Evolutionary conservation across 2,888 invertebrate species (phyloP).

Genomic region (Ormyrus labotus): DNA sequence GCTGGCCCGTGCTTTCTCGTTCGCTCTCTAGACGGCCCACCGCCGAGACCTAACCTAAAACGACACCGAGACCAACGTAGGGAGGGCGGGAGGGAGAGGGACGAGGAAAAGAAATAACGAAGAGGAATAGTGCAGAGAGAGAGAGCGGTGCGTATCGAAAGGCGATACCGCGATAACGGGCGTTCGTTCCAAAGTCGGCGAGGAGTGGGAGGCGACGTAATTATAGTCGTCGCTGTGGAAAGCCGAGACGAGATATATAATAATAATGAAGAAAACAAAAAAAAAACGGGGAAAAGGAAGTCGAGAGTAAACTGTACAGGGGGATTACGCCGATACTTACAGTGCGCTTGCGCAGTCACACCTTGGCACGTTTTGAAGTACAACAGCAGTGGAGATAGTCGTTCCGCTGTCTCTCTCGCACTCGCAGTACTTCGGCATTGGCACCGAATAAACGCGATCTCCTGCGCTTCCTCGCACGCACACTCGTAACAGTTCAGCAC

Average conservation of each 20-base stretch:
- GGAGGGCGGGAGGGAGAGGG: not conserved
- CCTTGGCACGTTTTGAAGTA: conserved; percentile 69
- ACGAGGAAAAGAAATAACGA: not conserved
- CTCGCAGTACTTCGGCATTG: conserved; percentile 39
- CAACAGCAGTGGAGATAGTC: not conserved
- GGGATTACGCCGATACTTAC: conserved; percentile 64
- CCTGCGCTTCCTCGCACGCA: not conserved
- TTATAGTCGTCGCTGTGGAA: conserved; percentile 6
- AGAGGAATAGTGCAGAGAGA: not conserved
- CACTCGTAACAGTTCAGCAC: no score
- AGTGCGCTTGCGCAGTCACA: conserved; percentile 75
- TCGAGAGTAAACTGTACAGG: conserved; percentile 5
- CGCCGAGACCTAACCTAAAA: conserved; percentile 38
- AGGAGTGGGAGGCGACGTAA: no score
- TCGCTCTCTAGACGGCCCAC: conserved; percentile 5
- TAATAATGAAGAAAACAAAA: not conserved
- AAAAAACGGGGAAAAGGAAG: not conserved
- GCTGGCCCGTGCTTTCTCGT: conserved; percentile 7
- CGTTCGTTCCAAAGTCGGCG: not conserved
- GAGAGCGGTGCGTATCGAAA: not conserved
- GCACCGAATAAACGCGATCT: not conserved
- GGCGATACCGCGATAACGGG: conserved; percentile 11
- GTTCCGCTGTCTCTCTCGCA: conserved; percentile 6
- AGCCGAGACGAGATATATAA: conserved; percentile 1
- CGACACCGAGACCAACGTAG: not conserved